phyloP scores from a whole-genome alignment of 2,113 vertebrate species.

The zebrafish (Danio rerio) region GRCz12tu NC_133184.1:18021501-18022000 shows the following conservation, averaged over 20 bases:
- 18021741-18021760: neutral
- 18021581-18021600: too few relatives aligned
- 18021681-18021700: neutral
- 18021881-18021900: neutral
- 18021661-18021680: neutral
- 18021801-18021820: neutral
- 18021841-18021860: conserved; percentile 18
- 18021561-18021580: too few relatives aligned
- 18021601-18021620: neutral
- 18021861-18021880: conserved; percentile 6
- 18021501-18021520: too few relatives aligned
- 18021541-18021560: neutral
- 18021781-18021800: neutral
- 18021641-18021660: neutral
- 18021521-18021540: neutral
- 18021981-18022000: neutral
- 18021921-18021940: neutral
- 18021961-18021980: neutral
- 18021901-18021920: neutral
- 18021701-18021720: neutral
- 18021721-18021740: neutral
- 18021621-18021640: neutral
- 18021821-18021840: neutral
- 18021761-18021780: neutral
- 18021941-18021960: neutral